Evolutionary conservation across 2,888 invertebrate genomes (phyloP), one percentile per base, ranked within the genome.

Genomic region (Tiphia femorata): DNA sequence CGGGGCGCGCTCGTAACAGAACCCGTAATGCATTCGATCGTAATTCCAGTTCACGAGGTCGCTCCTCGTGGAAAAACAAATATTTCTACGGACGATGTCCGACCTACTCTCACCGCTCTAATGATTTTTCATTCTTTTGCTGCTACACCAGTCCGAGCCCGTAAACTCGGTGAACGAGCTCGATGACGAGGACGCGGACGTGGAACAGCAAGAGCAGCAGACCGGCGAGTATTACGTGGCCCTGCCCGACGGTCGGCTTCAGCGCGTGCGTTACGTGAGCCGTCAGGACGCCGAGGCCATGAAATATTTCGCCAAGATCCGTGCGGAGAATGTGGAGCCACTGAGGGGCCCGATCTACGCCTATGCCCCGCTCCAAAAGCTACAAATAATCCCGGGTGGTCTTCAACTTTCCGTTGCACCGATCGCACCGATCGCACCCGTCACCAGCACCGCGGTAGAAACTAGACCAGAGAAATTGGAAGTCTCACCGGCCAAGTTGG

Each of bases 291-390:
- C 79, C 35, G 80, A 79, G 27, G 88, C 89, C 49, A 90, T 90
- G 89, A 89, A 87, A 16, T 89, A 88, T 73, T 87, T 87, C 30
- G 90, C 90, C 7, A 86, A 87, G 67, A 85, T 90, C 55, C 88
- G 87, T 44, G 90, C 90, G 75, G 87, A 85, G 70, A 86, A 87
- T 67, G 89, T 90, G 57, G 88, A 89, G 52, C 88, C 88, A 0
- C 88, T 90, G 14, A 86, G 86, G 5, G 85, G 89, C 41, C 89
- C 88, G 23, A 87, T 90, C 37, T 90, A 89, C 76, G 87, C 88
- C 74, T 64, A 83, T 63, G 53, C 76, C 1, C 83, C 83, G 0
- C 70, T 82, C n/a, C 80, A 82, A 58, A 75, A 77, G 49, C 61
- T 83, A 19, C 73, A 81, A 44, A 69, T 81, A 14, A 49, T 76